Evolutionary conservation across 1,140 invertebrate species (phyloP), one percentile per base, ranked within the genome.

Genomic region (Formica exsecta): DNA sequence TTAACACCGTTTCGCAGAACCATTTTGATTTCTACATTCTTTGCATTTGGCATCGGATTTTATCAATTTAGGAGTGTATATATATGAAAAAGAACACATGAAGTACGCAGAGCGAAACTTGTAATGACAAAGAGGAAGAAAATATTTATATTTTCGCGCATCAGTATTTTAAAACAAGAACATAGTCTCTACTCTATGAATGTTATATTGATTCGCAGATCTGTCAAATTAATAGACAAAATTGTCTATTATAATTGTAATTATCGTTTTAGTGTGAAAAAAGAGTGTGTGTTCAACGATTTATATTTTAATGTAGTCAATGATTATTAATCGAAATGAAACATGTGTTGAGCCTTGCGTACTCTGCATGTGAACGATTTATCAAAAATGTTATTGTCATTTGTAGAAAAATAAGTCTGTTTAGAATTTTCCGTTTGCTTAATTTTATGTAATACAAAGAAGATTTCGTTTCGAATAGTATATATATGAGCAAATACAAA

Each of bases 1-100:
- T 90, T 87, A 89, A 92, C 88, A 88, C 91, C 91, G 91, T 92
- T 92, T 92, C 91, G 92, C 80, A 88, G 70, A 79, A 59, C 59
- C 32, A 59, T 64, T 86, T 90, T 79, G 19, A 32, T 85, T 85
- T 62, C 8, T 6, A 32, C 16, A 29, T 57, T 57, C 13, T 48
- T 68, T 75, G 36, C 16, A 54, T 75, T 75, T 59, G 36, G 3
- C n/a, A 71, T 44, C 62, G 7, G 51, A 25, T 71, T 77, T 70
- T 9, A 29, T 80, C 61, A n/a, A 88, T 9, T 66, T 61, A 38
- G 11, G 48, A 36, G 8, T 70, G 38, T 61, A 51, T 59, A 13
- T 36, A 36, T 36, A 59, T 59, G 9, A 38, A 25, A 22, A 85
- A 16, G 38, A 36, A 48, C 9, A 32, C 59, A 76, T 22, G 32